Conservation (phyloP, 2,113 vertebrate genomes). For the Ovibos moschatus region DNA sequence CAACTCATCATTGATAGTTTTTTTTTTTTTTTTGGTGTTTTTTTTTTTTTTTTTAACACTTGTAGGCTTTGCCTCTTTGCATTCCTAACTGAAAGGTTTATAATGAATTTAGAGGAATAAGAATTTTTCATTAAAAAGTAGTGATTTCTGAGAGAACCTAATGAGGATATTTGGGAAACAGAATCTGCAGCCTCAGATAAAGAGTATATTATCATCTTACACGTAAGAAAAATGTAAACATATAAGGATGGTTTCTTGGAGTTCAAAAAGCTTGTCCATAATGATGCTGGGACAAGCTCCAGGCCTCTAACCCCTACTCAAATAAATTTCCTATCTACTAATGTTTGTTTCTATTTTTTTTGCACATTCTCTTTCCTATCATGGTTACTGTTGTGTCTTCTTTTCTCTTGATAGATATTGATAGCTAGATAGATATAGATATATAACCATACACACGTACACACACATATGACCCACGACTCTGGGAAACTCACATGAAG, state of each 20-base stretch:
- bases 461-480: background rate
- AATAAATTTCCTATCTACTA: background rate
- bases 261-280: background rate
- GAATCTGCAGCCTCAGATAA: background rate
- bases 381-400: background rate
- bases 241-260: background rate
- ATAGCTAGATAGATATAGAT: background rate
- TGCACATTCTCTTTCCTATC: constrained; percentile 4
- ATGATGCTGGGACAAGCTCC: background rate
- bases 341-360: background rate
- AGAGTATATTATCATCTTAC: background rate
- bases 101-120: background rate
- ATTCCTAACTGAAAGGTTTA: background rate
- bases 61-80: background rate
- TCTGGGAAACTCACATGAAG: constrained; percentile 28
- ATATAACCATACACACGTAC: background rate
- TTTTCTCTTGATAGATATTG: background rate
- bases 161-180: background rate
- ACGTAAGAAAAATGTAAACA: background rate
- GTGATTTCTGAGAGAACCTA: background rate
- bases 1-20: background rate
- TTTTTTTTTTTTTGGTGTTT: background rate
- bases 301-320: background rate
- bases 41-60: background rate
- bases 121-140: background rate